Base-by-base conservation (phyloP, 2,113 vertebrate genomes). In the Siniperca knerii region DNA sequence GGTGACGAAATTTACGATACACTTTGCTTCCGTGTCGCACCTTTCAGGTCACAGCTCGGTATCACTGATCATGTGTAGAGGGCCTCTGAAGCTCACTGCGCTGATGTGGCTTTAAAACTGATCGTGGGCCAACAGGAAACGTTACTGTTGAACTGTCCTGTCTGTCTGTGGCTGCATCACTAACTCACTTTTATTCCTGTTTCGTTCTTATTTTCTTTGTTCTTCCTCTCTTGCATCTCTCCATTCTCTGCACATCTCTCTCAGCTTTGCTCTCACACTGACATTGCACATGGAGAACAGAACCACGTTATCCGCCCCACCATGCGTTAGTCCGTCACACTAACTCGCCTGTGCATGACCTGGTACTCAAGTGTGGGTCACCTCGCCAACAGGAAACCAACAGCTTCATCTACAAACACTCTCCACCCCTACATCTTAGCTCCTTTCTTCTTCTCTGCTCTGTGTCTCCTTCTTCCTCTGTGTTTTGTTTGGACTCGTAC, bases 381-480 rank as follows among this genome's bases (percentile, higher is more conserved):
- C 40, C 37, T 58, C 16, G 50, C 29, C 33, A 52, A 37, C 81
- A 69, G 68, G 69, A 74, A 40, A 21, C 61, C 33, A 54, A 42
- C 58, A 74, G 21, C 58, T 29, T 37, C 55, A 2, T 57, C 65
- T 50, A 55, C 62, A 66, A 50, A 55, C 78, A n/a, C 71, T 25
- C 64, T 76, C 1, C 44, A 74, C 29, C 18, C 81, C 35, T 68
- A 69, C 64, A 52, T 61, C 84, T 81, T 29, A 60, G 18, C 66
- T 70, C 29, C 68, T 57, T 6, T 67, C 20, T 62, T 18, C 5
- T 40, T 61, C 69, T 58, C 25, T 61, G 15, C 40, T 67, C 79
- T 20, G 57, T 13, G 29, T 61, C 58, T 60, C 25, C 78, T 77
- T 79, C 88, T 86, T 85, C 87, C 70, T 90, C 78, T 82, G 46